Percentiles rank a stretch among this genome's conserved stretches.
phyloP scores from a whole-genome alignment of 2,888 invertebrate genomes.

The Scotopteryx bipunctaria region DNA sequence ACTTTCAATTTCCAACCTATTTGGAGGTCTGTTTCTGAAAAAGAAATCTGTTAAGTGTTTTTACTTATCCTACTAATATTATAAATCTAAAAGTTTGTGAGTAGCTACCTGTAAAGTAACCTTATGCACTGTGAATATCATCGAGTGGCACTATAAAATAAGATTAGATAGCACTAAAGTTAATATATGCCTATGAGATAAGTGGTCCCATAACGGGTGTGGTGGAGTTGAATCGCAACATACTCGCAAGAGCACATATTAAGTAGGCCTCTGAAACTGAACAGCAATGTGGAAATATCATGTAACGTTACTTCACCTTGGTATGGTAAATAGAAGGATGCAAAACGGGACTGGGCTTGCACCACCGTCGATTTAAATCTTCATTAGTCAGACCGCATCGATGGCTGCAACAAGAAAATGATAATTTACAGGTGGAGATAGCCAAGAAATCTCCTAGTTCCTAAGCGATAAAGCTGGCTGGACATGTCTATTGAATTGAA shows the following conservation, averaged over 20 bases:
- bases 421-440: constrained; percentile 59
- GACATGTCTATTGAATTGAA: constrained; percentile 58
- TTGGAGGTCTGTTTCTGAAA: too few relatives aligned
- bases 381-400: constrained; percentile 92
- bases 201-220: constrained; percentile 34
- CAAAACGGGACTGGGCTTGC: constrained; percentile 87
- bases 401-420: constrained; percentile 85
- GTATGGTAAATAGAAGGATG: constrained; percentile 94
- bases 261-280: constrained; percentile 24
- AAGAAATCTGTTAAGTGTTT: too few relatives aligned
- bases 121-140: constrained; percentile 1
- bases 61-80: too few relatives aligned
- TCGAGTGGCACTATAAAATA: constrained; percentile 19
- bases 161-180: constrained; percentile 23
- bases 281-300: constrained; percentile 34
- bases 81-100: too few relatives aligned
- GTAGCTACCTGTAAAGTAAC: too few relatives aligned
- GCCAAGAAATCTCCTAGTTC: constrained; percentile 63
- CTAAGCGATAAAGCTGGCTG: constrained; percentile 49
- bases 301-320: constrained; percentile 80
- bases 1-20: too few relatives aligned
- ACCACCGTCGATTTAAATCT: constrained; percentile 94
- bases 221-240: constrained; percentile 27
- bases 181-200: constrained; percentile 31
- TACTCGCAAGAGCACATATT: constrained; percentile 19